phyloP scores from a whole-genome alignment of 1,140 invertebrate species.

The Drosophila tsacasi region DNA sequence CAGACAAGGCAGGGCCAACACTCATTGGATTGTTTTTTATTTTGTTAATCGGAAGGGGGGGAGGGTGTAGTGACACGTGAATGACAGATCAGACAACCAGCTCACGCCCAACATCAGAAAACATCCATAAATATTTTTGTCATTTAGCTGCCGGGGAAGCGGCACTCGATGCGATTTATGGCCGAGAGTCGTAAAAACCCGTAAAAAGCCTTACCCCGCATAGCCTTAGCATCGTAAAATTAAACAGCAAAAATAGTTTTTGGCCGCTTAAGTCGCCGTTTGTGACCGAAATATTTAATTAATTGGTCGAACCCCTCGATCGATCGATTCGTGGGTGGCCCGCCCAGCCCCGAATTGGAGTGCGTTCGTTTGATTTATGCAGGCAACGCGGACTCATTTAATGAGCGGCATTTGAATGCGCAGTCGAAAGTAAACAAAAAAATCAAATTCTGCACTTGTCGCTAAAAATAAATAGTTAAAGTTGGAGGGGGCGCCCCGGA shows the following conservation, averaged over 20 bases:
- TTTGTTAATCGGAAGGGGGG: neutral
- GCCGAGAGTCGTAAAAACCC: slow-evolving; percentile 70
- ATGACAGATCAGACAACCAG: slow-evolving; percentile 68
- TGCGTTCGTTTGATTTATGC: slow-evolving; percentile 74
- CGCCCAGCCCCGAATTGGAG: slow-evolving; percentile 29
- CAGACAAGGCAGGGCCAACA: slow-evolving; percentile 24
- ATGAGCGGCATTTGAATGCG: slow-evolving; percentile 76
- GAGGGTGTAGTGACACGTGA: slow-evolving; percentile 34
- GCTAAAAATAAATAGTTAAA: slow-evolving; percentile 53
- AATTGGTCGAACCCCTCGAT: slow-evolving; percentile 56
- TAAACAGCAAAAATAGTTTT: slow-evolving; percentile 77
- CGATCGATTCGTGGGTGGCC: slow-evolving; percentile 71
- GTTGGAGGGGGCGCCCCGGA: neutral
- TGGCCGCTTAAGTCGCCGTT: slow-evolving; percentile 53
- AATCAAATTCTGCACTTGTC: slow-evolving; percentile 58
- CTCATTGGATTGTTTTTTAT: neutral
- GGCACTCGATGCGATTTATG: slow-evolving; percentile 64
- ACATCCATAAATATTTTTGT: slow-evolving; percentile 83
- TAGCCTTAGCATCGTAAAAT: slow-evolving; percentile 60
- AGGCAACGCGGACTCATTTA: slow-evolving; percentile 60
- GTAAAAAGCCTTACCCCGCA: slow-evolving; percentile 58
- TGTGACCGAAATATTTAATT: slow-evolving; percentile 78
- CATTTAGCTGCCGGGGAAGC: slow-evolving; percentile 51
- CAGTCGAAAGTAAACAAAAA: slow-evolving; percentile 17
- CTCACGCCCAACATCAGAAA: slow-evolving; percentile 70